Evolutionary conservation across 1,140 invertebrate genomes (phyloP).

Genomic region (Leptinotarsa defecta): DNA sequence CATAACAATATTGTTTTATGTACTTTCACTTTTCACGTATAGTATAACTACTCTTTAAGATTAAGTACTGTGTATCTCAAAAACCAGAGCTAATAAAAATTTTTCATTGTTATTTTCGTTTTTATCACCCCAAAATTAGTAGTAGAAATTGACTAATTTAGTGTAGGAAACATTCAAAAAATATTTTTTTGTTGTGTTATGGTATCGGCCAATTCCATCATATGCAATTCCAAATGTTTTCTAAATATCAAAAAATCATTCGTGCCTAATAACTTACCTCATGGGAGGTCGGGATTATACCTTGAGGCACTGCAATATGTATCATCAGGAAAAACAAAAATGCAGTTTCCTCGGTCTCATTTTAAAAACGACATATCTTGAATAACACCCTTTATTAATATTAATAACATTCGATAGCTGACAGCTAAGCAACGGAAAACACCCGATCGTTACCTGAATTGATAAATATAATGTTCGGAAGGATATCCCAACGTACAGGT

Average conservation of each 20-base stretch:
- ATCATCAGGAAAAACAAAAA: constrained; percentile 4
- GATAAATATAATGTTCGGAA: constrained; percentile 23
- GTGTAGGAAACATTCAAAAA: too few species aligned
- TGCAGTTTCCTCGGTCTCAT: neutral
- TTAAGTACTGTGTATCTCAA: too few species aligned
- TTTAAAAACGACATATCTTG: neutral
- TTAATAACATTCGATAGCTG: constrained; percentile 18
- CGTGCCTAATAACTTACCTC: neutral
- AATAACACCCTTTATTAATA: constrained; percentile 18
- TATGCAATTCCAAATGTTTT: too few species aligned
- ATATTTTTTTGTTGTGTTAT: too few species aligned
- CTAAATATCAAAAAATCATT: neutral
- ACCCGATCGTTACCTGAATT: constrained; percentile 19
- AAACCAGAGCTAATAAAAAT: too few species aligned
- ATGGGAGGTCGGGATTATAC: neutral
- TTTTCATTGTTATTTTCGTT: too few species aligned
- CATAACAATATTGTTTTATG: too few species aligned
- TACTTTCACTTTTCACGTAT: too few species aligned
- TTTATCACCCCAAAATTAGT: too few species aligned
- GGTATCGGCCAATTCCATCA: too few species aligned
- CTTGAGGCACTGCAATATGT: neutral
- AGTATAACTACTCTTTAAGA: too few species aligned
- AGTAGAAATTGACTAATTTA: too few species aligned
- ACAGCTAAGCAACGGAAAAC: neutral
- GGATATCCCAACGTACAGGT: constrained; percentile 14